Percentiles rank a stretch among this genome's conserved stretches.
Conservation (phyloP, 2,797 vertebrate genomes). For the Tenualosa ilisha region DNA sequence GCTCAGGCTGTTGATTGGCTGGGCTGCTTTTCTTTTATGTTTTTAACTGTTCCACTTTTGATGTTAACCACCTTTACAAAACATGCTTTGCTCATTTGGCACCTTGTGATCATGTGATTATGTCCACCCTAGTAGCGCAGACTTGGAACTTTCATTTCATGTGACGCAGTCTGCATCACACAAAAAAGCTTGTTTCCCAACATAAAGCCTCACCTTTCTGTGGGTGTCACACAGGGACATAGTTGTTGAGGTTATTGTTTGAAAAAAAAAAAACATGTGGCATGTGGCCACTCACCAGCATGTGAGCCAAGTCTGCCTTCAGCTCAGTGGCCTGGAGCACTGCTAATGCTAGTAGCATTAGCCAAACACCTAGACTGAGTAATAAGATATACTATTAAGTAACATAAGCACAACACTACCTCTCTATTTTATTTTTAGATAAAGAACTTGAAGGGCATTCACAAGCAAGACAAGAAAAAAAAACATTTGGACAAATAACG, state of each 20-base stretch:
- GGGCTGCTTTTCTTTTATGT: background rate
- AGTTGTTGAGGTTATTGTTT: background rate
- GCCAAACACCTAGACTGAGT: background rate
- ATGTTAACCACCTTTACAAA: background rate
- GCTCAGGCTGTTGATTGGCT: background rate
- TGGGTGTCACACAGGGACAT: constrained; percentile 1
- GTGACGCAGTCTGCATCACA: background rate
- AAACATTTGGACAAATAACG: constrained; percentile 44
- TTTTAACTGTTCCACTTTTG: background rate
- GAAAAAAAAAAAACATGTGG: background rate
- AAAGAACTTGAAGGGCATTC: background rate
- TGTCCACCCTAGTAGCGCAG: background rate
- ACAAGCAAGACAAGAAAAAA: background rate
- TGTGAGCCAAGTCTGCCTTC: background rate
- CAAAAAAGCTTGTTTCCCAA: background rate
- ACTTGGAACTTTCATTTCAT: background rate
- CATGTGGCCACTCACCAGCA: background rate
- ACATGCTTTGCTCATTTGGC: background rate
- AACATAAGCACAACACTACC: background rate
- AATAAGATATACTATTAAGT: background rate
- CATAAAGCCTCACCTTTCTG: background rate
- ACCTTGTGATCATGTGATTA: background rate
- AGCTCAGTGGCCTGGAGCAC: background rate
- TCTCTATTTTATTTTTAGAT: background rate
- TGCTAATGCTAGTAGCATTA: background rate